Conservation (phyloP, 2,888 invertebrate genomes). For the Macrosiphum euphorbiae region DNA sequence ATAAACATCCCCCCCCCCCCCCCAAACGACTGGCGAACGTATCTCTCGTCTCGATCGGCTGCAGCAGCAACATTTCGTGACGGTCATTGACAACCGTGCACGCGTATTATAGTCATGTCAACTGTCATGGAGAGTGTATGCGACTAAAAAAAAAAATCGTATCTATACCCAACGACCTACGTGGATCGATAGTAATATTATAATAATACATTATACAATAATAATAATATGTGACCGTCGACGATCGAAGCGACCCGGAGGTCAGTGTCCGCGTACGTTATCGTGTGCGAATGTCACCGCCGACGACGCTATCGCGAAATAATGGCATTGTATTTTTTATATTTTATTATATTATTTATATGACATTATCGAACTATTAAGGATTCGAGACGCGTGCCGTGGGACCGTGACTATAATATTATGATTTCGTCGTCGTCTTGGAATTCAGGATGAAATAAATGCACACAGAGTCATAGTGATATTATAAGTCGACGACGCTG, state of each 20-base stretch:
- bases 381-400: neutral
- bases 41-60: neutral
- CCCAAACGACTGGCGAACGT: neutral
- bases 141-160: neutral
- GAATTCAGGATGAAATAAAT: neutral
- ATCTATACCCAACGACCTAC: neutral
- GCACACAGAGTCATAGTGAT: neutral
- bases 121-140: neutral
- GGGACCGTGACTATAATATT: neutral
- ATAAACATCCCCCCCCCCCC: neutral
- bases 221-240: neutral
- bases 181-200: neutral
- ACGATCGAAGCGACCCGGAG: slow-evolving; percentile 27
- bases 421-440: neutral
- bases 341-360: neutral
- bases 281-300: slow-evolving; percentile 42
- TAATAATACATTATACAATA: neutral
- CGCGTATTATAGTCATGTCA: no score
- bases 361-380: neutral
- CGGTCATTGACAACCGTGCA: slow-evolving; percentile 24
- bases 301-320: neutral
- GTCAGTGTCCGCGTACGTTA: slow-evolving; percentile 47
- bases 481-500: neutral
- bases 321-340: neutral
- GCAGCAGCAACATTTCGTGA: neutral